These are phyloP conservation scores for Acanthosepion esculentum DNA, from an alignment of 2,888 invertebrate genomes.

Conservation along the genomic window DNA sequence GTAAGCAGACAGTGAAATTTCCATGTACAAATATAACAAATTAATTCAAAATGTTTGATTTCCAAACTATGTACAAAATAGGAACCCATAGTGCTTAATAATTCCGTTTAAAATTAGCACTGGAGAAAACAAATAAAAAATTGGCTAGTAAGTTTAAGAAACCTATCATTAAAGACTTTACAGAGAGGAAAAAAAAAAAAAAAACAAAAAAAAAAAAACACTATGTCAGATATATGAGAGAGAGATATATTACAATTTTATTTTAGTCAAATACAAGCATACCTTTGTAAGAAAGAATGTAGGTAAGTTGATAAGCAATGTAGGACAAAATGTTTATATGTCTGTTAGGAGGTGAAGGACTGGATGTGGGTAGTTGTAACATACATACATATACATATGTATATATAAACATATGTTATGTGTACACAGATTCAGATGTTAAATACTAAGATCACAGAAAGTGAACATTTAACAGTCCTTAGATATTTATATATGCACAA, in stretches of 20 bases:
- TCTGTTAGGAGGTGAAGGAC: background rate
- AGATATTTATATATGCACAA: no score
- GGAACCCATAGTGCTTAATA: background rate
- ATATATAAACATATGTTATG: no score
- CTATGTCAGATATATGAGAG: background rate
- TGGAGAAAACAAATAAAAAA: background rate
- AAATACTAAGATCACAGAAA: background rate
- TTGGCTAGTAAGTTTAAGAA: background rate
- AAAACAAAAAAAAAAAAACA: no score
- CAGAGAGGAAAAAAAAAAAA: no score
- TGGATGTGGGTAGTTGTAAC: background rate
- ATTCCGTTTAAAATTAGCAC: background rate
- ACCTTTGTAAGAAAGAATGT: background rate
- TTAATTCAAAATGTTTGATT: background rate
- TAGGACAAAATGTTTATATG: background rate
- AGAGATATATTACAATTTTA: background rate
- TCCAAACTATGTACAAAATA: background rate
- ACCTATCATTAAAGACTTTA: no score
- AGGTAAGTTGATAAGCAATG: slow-evolving; percentile 33
- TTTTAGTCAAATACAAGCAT: slow-evolving; percentile 6
- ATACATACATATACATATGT: background rate
- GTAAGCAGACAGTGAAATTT: no score
- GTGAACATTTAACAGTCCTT: no score
- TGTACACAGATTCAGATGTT: background rate
- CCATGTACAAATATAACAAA: background rate